Evolutionary conservation across 2,797 vertebrate genomes (phyloP).

Genomic region (Sebastes kiyomatsui): DNA sequence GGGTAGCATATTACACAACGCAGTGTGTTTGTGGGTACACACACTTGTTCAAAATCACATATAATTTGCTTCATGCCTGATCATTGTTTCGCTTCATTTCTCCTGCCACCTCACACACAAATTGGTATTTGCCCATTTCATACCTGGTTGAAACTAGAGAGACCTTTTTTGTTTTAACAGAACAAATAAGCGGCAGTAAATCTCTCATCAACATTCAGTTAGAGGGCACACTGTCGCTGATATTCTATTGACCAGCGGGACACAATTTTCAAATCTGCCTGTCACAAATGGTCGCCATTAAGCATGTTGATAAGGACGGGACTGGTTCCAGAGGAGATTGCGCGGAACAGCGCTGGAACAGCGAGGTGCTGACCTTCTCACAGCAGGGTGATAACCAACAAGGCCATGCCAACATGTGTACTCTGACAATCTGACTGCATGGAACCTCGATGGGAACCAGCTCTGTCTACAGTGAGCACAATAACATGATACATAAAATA

Average conservation of each 20-base stretch:
- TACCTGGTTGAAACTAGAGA: neutral
- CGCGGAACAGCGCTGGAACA: slow-evolving; percentile 16
- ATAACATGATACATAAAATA: neutral
- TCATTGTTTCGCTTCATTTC: neutral
- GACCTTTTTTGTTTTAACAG: neutral
- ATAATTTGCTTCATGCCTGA: neutral
- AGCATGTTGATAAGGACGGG: slow-evolving; percentile 13
- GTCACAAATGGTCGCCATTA: slow-evolving; percentile 23
- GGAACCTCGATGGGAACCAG: slow-evolving; percentile 30
- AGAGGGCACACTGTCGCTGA: neutral
- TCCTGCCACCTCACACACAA: neutral
- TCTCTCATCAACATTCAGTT: neutral
- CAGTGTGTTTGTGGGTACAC: neutral
- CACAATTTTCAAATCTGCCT: slow-evolving; percentile 7
- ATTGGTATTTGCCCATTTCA: neutral
- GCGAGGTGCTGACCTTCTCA: slow-evolving; percentile 59
- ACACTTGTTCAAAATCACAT: neutral
- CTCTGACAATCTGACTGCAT: slow-evolving; percentile 52
- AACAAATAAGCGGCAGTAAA: neutral
- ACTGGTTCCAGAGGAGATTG: slow-evolving; percentile 29
- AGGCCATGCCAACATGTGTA: slow-evolving; percentile 47
- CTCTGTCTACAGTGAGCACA: slow-evolving; percentile 12
- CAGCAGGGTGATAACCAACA: slow-evolving; percentile 42
- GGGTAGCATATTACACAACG: neutral
- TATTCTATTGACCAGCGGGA: neutral